Percentiles rank a stretch among this genome's conserved stretches.
These are phyloP conservation scores for Nothoprocta pentlandii DNA, from an alignment of 2,113 vertebrate species.

Conservation along the genomic window DNA sequence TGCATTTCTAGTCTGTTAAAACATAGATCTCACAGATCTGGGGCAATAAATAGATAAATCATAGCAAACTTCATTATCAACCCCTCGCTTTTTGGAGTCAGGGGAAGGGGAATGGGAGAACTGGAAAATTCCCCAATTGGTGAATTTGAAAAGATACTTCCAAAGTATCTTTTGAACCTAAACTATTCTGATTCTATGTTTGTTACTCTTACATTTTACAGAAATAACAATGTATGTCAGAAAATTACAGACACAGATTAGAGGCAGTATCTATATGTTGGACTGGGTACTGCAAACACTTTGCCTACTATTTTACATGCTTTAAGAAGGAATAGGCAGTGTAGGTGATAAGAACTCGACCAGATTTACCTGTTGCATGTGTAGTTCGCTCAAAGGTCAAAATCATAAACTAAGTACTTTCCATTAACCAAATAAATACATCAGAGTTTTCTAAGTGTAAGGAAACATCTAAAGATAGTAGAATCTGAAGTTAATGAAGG, in stretches of 20 bases:
- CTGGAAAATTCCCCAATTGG: too few relatives aligned
- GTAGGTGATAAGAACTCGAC: not conserved
- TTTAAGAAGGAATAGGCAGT: not conserved
- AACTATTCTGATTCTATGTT: not conserved
- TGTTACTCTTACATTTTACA: not conserved
- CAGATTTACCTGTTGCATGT: not conserved
- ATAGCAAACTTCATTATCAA: not conserved
- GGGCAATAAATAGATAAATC: not conserved
- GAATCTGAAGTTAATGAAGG: not conserved
- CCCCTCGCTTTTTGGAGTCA: accelerated
- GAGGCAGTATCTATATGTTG: not conserved
- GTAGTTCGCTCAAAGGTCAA: not conserved
- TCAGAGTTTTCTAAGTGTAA: not conserved
- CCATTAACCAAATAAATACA: too few relatives aligned
- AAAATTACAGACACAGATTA: not conserved
- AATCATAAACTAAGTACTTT: not conserved
- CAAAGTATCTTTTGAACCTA: not conserved
- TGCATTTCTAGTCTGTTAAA: not conserved
- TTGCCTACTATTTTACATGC: not conserved
- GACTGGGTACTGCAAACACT: not conserved
- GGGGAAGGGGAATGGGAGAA: not conserved
- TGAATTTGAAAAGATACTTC: not conserved
- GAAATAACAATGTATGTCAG: not conserved
- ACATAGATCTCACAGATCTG: not conserved
- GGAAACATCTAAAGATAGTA: not conserved